Evolutionary conservation across 2,888 invertebrate genomes (phyloP), one percentile per base, ranked within the genome.

Genomic region (Heliconius sara): DNA sequence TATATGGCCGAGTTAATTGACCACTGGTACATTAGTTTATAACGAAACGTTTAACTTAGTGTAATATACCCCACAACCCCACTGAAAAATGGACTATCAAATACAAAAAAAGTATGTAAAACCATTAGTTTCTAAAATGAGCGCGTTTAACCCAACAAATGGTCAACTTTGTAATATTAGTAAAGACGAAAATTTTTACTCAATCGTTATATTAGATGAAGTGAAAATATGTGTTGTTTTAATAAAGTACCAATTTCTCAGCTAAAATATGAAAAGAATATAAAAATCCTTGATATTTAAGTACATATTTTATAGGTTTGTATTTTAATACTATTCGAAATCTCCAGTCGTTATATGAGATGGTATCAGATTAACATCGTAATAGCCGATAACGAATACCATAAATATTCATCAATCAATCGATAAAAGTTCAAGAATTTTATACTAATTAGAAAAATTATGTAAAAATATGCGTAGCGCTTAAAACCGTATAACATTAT

Each of bases 391-490:
- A 73, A 73, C 60, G 73, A 60, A 60, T 60, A 39, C 73, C 75
- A 75, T 75, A 75, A 75, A 75, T 75, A 75, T 75, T 75, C 75
- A 75, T 65, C 63, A 75, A 75, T 65, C 65, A 75, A 63, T 75
- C 39, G 65, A 75, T 65, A 75, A 75, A 75, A 47, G 43, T 65
- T 75, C 65, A 75, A 75, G 75, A 75, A 65, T 75, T 63, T 75
- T 65, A 65, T 65, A 75, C 75, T 75, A 75, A 75, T 75, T 75
- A 75, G 75, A 65, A 43, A 65, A 47, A 65, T 65, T 65, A 75
- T 75, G 75, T 75, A 65, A 75, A 75, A 75, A 43, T 75, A 75
- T 75, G 43, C 65, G 65, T 65, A 47, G 65, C 12, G 57, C 34
- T 65, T 65, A 27, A 10, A 39, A 63, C 60, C 74, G 22, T 27